Percentiles rank a stretch among this genome's conserved stretches.
phyloP scores from a whole-genome alignment of 2,113 vertebrate genomes.

The cattle (Bos taurus) region ARS-UCD2.0 NC_037342.1:26345501-26346000 shows the following conservation, averaged over 20 bases:
- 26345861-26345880: too few relatives aligned
- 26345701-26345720: neutral
- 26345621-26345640: neutral
- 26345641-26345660: neutral
- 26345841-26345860: too few relatives aligned
- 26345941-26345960: neutral
- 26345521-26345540: neutral
- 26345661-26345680: neutral
- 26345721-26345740: neutral
- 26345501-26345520: neutral
- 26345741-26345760: rapidly evolving
- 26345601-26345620: neutral
- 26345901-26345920: neutral
- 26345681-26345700: neutral
- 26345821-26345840: too few relatives aligned
- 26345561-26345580: rapidly evolving
- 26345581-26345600: neutral
- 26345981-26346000: neutral
- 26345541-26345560: neutral
- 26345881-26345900: neutral
- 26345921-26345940: neutral
- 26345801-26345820: too few relatives aligned
- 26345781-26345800: neutral
- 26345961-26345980: neutral
- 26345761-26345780: too few relatives aligned